Evolutionary conservation across 2,113 vertebrate species (phyloP).

Genomic region (Caloenas nicobarica): DNA sequence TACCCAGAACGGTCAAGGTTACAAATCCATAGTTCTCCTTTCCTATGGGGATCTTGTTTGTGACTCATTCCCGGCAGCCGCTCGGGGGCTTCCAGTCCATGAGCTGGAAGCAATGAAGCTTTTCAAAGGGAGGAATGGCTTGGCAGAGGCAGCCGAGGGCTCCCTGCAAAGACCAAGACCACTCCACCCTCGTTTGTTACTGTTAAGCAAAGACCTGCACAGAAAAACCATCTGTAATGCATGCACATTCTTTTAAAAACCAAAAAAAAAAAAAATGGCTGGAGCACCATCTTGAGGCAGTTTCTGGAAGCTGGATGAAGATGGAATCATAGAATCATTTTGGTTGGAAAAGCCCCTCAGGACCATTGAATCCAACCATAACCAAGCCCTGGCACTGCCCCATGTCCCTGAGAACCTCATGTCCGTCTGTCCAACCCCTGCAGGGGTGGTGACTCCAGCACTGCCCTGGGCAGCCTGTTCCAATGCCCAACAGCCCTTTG

Average conservation of each 20-base stretch:
- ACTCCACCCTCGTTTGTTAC: rapidly evolving
- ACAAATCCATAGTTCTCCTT: not conserved
- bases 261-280: not conserved
- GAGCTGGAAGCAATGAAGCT: not conserved
- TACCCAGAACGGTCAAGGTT: not conserved
- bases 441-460: too few relatives aligned
- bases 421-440: not conserved
- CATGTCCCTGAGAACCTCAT: too few relatives aligned
- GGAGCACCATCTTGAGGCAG: slow-evolving; percentile 55
- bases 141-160: not conserved
- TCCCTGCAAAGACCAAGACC: not conserved
- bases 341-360: too few relatives aligned
- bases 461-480: too few relatives aligned
- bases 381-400: too few relatives aligned
- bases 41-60: not conserved
- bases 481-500: too few relatives aligned
- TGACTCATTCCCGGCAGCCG: not conserved
- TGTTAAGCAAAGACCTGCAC: not conserved
- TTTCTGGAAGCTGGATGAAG: not conserved
- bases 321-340: too few relatives aligned
- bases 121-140: not conserved
- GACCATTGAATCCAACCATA: too few relatives aligned
- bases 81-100: not conserved
- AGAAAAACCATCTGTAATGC: rapidly evolving
- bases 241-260: rapidly evolving